Base-by-base conservation (phyloP, 2,888 invertebrate genomes). In the Orthosia gothica region DNA sequence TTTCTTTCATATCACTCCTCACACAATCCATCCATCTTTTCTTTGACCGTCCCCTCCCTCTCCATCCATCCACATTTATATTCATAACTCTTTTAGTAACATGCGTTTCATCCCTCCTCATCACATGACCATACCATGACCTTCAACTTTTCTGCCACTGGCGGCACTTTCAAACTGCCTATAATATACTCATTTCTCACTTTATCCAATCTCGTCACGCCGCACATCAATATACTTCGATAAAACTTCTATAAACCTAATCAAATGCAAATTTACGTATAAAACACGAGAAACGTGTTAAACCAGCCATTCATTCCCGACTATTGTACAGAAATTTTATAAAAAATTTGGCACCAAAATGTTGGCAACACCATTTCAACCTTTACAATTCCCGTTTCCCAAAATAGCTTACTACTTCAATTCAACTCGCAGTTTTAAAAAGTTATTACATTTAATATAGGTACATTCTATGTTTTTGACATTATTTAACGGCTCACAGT, bases 371-470 rank as follows among this genome's bases (percentile, higher is more conserved):
- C 26, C 45, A 16, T 68, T 59, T 50, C 47, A 52, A 66, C 63
- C 20, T 50, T 55, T n/a, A 52, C 58, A 49, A 58, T 74, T 57
- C 54, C 1, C 23, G n/a, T 40, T n/a, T n/a, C 54, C 68, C 32
- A 69, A 69, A 74, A 75, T 66, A 68, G 64, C 54, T 74, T 70
- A 58, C 68, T 59, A 55, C 75, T 74, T 66, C 58, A 82, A 79
- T 66, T 70, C 55, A 61, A 58, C 58, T 47, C 45, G 54, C 54
- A 78, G 57, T 73, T 82, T 70, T 66, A 59, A 57, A 75, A 85
- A 85, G 70, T 85, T 85, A 82, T 83, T 70, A 79, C 82, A 83
- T 79, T 82, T 75, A 79, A 83, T 85, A 73, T 61, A n/a, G n/a
- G n/a, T n/a, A 81, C 54, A 61, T 81, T 67, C 47, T 73, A 67